Evolutionary conservation across 2,797 vertebrate species (phyloP).

Genomic region (Sphaeramia orbicularis): DNA sequence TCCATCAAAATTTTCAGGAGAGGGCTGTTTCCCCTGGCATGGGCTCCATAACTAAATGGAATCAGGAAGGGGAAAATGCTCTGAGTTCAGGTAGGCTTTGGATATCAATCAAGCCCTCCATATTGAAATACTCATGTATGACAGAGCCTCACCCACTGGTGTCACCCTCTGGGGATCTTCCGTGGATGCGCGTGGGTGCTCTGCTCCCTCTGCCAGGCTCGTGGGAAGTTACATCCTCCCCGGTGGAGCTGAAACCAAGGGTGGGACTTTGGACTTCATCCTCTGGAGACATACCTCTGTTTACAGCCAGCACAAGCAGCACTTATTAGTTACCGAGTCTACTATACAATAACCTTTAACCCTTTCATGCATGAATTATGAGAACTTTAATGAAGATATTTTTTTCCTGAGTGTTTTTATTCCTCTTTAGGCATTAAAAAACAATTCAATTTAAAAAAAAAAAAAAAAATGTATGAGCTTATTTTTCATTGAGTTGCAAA

Average conservation of each 20-base stretch:
- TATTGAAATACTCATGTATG: not conserved
- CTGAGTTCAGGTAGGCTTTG: not conserved
- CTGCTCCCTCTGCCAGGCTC: constrained; percentile 41
- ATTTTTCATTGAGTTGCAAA: no score
- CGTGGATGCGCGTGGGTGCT: constrained; percentile 27
- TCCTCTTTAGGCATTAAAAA: no score
- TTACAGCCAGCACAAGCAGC: constrained; percentile 12
- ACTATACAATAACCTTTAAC: not conserved
- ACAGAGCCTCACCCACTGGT: constrained; percentile 62
- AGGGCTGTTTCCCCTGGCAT: constrained; percentile 35
- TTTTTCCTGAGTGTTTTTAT: no score
- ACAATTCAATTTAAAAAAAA: no score
- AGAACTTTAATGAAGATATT: no score
- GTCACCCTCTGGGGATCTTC: constrained; percentile 42
- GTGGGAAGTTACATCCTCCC: constrained; percentile 49
- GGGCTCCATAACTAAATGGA: constrained; percentile 53
- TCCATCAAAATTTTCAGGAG: constrained; percentile 81
- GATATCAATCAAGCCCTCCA: not conserved
- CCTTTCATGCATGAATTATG: no score
- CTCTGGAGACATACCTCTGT: constrained; percentile 64
- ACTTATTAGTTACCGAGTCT: not conserved
- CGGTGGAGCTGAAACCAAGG: constrained; percentile 54
- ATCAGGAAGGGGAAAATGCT: constrained; percentile 6
- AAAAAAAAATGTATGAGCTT: no score
- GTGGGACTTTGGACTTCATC: constrained; percentile 45